A percentile compares a stretch with the other conserved stretches of the same genome.
phyloP scores from a whole-genome alignment of 1,140 invertebrate genomes.

The Diorhabda elongata region DNA sequence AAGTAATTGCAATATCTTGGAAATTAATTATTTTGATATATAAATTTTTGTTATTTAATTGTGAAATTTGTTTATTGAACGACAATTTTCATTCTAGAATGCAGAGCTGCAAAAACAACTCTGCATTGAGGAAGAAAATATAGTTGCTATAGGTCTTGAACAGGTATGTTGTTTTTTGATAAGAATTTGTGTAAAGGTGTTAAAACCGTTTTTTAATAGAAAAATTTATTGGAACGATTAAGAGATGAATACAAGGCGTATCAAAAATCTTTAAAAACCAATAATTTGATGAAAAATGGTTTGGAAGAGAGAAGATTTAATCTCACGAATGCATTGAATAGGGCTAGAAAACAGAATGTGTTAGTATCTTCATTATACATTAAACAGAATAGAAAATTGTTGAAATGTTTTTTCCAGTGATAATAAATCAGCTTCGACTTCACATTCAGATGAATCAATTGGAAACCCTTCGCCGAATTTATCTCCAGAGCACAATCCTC shows the following conservation, averaged over 20 bases:
- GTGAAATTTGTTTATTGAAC: not conserved
- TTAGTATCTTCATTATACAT: slow-evolving; percentile 29
- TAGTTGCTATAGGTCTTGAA: slow-evolving; percentile 51
- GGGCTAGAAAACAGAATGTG: slow-evolving; percentile 45
- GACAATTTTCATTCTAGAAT: slow-evolving; percentile 9
- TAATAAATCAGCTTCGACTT: slow-evolving; percentile 28
- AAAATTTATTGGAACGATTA: slow-evolving; percentile 38
- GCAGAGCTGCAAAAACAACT: slow-evolving; percentile 50
- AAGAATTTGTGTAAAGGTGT: too few species aligned
- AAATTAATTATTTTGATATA: not conserved
- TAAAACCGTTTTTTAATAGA: slow-evolving; percentile 32
- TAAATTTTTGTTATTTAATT: slow-evolving; percentile 7
- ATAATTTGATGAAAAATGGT: slow-evolving; percentile 33
- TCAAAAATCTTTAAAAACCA: slow-evolving; percentile 35
- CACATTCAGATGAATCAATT: slow-evolving; percentile 39
- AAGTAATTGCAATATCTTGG: slow-evolving; percentile 3
- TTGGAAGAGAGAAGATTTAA: slow-evolving; percentile 40
- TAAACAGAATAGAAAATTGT: not conserved
- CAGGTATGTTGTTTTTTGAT: slow-evolving; percentile 48
- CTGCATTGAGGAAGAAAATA: slow-evolving; percentile 53
- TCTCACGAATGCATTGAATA: slow-evolving; percentile 36
- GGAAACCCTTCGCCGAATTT: slow-evolving; percentile 29
- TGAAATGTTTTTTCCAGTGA: slow-evolving; percentile 23
- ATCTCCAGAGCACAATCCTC: slow-evolving; percentile 32
- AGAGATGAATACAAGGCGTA: slow-evolving; percentile 40